Conservation (phyloP, 2,113 vertebrate genomes). For the Bubo blakistoni region DNA sequence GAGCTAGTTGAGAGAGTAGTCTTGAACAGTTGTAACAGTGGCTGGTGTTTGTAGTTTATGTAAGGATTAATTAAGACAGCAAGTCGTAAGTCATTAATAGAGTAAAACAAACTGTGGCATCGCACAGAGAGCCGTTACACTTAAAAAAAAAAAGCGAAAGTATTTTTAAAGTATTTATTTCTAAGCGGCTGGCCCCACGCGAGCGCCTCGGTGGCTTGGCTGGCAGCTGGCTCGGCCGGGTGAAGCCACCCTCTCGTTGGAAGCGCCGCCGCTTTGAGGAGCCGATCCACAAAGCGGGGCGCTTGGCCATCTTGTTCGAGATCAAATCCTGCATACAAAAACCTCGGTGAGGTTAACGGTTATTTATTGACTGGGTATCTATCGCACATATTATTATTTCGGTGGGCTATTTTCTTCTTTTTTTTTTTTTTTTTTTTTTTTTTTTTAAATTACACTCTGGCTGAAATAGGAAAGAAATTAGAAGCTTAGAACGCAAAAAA, state of each 20-base stretch:
- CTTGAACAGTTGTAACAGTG: slow-evolving; percentile 86
- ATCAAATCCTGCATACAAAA: slow-evolving; percentile 36
- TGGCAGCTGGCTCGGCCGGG: slow-evolving; percentile 57
- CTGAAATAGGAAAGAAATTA: slow-evolving; percentile 36
- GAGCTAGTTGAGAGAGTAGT: slow-evolving; percentile 83
- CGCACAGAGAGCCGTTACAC: slow-evolving; percentile 65
- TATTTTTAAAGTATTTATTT: slow-evolving; percentile 76
- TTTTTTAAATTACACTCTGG: neutral
- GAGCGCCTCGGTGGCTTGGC: slow-evolving; percentile 74
- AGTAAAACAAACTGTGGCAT: slow-evolving; percentile 75
- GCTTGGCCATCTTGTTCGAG: slow-evolving; percentile 66
- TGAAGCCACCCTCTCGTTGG: slow-evolving; percentile 69
- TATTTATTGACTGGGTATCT: slow-evolving; percentile 63
- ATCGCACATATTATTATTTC: slow-evolving; percentile 21
- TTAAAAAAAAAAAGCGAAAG: slow-evolving; percentile 18
- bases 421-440: neutral
- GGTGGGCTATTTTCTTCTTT: neutral
- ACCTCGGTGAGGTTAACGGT: slow-evolving; percentile 29
- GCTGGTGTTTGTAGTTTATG: slow-evolving; percentile 88
- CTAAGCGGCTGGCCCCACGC: slow-evolving; percentile 71
- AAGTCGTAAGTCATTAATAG: slow-evolving; percentile 84
- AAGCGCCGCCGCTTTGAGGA: slow-evolving; percentile 61
- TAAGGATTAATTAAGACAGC: slow-evolving; percentile 83
- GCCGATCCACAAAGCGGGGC: slow-evolving; percentile 51
- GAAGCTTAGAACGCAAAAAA: slow-evolving; percentile 33